Evolutionary conservation across 2,888 invertebrate species (phyloP), one percentile per base, ranked within the genome.

Genomic region (Ochropleura plecta): DNA sequence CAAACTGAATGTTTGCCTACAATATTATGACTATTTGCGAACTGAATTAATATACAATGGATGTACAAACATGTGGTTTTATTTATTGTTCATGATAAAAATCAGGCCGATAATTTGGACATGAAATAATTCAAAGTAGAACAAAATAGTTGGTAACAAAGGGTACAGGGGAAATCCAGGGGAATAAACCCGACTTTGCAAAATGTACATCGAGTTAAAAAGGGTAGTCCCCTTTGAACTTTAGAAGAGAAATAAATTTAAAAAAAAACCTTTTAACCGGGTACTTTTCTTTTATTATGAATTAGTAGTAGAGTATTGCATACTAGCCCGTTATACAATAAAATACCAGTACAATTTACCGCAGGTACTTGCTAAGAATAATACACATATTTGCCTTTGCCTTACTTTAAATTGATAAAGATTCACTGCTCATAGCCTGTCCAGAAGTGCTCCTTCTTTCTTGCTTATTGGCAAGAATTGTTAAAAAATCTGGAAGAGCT

Each of bases 11-110:
- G 57, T 77, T 75, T n/a, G 7, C 30, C 18, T 64, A 12, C 44
- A 16, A 14, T 9, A 49, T 57, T 74, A 60, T 40, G 62, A 51
- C 10, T 40, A 14, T 44, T 62, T 62, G 44, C 62, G n/a, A 44
- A 62, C 44, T 62, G 8, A 14, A 44, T 53, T 20, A 73, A 46
- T 75, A 46, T 60, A 30, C 14, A 14, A 49, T 51, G 16, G 12
- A 40, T 51, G 76, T 53, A 20, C 63, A 55, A 76, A 74, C 20
- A n/a, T 18, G 6, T 16, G 14, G 40, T 55, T 42, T n/a, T 20
- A 46, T 74, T 48, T 57, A 72, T 59, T 49, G 57, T 49, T 14
- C 14, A n/a, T 7, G 48, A 48, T 57, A 70, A 20, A 7, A 60
- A 40, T 73, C 6, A 18, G 9, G 30, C 30, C 30, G 30, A 30